These are phyloP conservation scores for Drosophila anomalipes DNA, from an alignment of 2,888 invertebrate genomes.

Conservation along the genomic window DNA sequence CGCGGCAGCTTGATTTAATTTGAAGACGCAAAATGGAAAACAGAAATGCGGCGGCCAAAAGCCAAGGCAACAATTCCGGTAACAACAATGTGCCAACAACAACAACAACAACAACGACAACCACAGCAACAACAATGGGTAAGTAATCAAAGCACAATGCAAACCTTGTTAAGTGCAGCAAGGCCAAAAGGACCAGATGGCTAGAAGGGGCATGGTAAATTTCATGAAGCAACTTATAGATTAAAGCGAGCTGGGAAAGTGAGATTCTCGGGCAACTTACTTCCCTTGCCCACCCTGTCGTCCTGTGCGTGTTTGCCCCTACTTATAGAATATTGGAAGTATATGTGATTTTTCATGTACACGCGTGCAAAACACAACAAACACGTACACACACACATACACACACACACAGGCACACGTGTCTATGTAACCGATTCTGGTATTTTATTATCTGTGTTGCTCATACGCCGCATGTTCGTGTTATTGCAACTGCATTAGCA, in stretches of 20 bases:
- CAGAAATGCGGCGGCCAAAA: constrained; percentile 64
- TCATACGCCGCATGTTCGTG: constrained; percentile 41
- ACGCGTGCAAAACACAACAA: constrained; percentile 20
- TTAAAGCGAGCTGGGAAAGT: constrained; percentile 41
- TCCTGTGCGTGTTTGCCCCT: background rate
- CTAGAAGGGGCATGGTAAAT: constrained; percentile 25
- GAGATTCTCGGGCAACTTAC: constrained; percentile 1
- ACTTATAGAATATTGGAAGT: constrained; percentile 48
- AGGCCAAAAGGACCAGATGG: constrained; percentile 16
- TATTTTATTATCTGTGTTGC: constrained; percentile 42
- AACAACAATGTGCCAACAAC: constrained; percentile 45
- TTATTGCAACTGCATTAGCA: constrained; percentile 58
- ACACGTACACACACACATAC: constrained; percentile 11
- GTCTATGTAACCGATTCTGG: constrained; percentile 1
- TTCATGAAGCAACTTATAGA: constrained; percentile 48
- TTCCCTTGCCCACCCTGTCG: background rate
- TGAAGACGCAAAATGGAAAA: constrained; percentile 68
- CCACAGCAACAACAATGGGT: constrained; percentile 32
- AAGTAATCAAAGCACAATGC: constrained; percentile 70
- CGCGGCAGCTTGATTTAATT: constrained; percentile 76
- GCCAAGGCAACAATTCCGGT: constrained; percentile 51
- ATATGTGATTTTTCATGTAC: constrained; percentile 52
- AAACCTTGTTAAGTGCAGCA: constrained; percentile 59
- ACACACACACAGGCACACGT: constrained; percentile 2
- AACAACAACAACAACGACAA: constrained; percentile 39